Percentiles rank a stretch among this genome's conserved stretches.
These are phyloP conservation scores for Mesitornis unicolor DNA, from an alignment of 2,113 vertebrate genomes.

Conservation along the genomic window DNA sequence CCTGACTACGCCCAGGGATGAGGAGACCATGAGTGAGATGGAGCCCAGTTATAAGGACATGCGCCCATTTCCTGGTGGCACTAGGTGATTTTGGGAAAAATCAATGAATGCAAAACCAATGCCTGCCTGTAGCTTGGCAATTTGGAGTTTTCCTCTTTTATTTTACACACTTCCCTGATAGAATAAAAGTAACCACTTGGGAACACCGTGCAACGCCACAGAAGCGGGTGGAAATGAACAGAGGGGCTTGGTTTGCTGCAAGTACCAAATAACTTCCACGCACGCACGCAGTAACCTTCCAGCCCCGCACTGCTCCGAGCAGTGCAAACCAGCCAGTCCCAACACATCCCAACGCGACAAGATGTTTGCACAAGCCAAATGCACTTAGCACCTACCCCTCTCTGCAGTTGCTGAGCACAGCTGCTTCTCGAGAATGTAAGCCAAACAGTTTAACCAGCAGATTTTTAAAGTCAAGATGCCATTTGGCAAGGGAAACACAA, in stretches of 20 bases:
- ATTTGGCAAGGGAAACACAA: background rate
- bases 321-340: background rate
- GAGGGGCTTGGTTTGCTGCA: background rate
- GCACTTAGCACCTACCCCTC: background rate
- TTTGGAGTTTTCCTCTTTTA: background rate
- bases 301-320: background rate
- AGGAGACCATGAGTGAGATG: background rate
- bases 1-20: rapidly evolving
- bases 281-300: background rate
- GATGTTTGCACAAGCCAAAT: background rate
- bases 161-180: background rate
- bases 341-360: background rate
- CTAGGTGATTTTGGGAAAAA: background rate
- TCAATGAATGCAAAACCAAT: rapidly evolving
- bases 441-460: background rate
- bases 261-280: background rate
- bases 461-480: background rate
- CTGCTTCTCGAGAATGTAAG: background rate
- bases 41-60: background rate
- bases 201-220: background rate
- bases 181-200: background rate
- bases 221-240: background rate
- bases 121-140: background rate
- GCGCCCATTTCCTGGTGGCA: background rate
- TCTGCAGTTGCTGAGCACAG: background rate